A percentile compares a stretch with the other conserved stretches of the same genome.
phyloP scores from a whole-genome alignment of 1,140 invertebrate genomes.

The Spodoptera litura region DNA sequence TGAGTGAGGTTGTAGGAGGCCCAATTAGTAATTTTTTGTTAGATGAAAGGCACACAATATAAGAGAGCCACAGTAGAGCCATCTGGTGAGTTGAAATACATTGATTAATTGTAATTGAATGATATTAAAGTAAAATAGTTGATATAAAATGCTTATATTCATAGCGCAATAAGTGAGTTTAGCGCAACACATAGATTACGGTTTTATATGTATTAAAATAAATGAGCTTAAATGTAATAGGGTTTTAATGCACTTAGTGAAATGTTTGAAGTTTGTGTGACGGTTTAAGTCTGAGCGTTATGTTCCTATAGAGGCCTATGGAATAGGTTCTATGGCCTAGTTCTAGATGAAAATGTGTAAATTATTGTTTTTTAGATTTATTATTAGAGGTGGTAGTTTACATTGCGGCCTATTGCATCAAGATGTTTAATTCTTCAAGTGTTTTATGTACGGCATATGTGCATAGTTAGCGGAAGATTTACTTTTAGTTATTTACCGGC shows the following conservation, averaged over 20 bases:
- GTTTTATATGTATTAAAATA: slow-evolving; percentile 32
- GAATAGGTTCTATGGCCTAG: slow-evolving; percentile 35
- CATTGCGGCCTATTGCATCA: slow-evolving; percentile 7
- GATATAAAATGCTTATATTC: no score
- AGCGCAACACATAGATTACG: not conserved
- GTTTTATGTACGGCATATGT: no score
- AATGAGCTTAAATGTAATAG: slow-evolving; percentile 29
- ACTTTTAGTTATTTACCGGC: no score
- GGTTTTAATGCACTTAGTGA: slow-evolving; percentile 31
- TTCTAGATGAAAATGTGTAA: slow-evolving; percentile 22
- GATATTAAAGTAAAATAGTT: no score
- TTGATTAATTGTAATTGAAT: no score
- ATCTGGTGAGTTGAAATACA: no score
- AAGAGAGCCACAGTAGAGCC: no score
- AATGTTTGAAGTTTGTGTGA: slow-evolving; percentile 38
- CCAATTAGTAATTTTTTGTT: no score
- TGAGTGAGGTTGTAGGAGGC: no score
- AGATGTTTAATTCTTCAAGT: not conserved
- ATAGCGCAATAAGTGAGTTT: not conserved
- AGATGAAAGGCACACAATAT: no score
- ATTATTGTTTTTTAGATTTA: slow-evolving; percentile 30
- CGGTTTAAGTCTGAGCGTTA: slow-evolving; percentile 33
- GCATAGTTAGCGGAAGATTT: no score
- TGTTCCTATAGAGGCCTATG: slow-evolving; percentile 44
- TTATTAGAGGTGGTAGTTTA: not conserved